These are phyloP conservation scores for Cryptocheilus praepositus DNA, from an alignment of 2,888 invertebrate species.

Conservation along the genomic window DNA sequence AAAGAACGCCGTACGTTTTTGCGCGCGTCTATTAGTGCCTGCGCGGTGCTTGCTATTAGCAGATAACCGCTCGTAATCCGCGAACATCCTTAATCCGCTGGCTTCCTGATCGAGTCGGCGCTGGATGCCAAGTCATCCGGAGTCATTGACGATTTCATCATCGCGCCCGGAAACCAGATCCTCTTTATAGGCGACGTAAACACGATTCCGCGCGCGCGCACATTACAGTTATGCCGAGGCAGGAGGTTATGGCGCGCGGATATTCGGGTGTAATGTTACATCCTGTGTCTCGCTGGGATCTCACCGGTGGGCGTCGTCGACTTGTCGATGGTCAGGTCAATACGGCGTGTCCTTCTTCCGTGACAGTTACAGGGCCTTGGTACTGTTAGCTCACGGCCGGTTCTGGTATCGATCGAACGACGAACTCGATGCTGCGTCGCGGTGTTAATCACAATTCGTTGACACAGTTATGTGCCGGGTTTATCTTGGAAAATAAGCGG, in stretches of 20 bases:
- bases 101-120: too few species aligned
- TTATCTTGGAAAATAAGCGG: too few species aligned
- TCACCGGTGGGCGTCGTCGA: slow-evolving; percentile 2
- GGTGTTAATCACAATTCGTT: too few species aligned
- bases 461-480: too few species aligned
- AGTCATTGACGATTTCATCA: not conserved
- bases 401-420: not conserved
- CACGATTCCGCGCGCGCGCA: slow-evolving; percentile 2
- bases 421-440: too few species aligned
- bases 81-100: too few species aligned
- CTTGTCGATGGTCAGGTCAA: slow-evolving; percentile 35
- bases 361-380: slow-evolving; percentile 10
- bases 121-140: too few species aligned
- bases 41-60: too few species aligned
- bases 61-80: too few species aligned
- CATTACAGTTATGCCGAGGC: slow-evolving; percentile 50
- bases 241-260: slow-evolving; percentile 18
- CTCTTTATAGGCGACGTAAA: not conserved
- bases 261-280: slow-evolving; percentile 55
- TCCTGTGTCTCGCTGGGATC: slow-evolving; percentile 20
- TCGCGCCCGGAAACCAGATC: too few species aligned
- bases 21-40: too few species aligned
- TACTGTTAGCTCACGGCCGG: slow-evolving; percentile 15
- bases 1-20: too few species aligned
- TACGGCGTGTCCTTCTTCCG: slow-evolving; percentile 14